Percentiles rank a stretch among this genome's conserved stretches.
Conservation (phyloP, 2,888 invertebrate genomes). For the Ctenicera cuprea region DNA sequence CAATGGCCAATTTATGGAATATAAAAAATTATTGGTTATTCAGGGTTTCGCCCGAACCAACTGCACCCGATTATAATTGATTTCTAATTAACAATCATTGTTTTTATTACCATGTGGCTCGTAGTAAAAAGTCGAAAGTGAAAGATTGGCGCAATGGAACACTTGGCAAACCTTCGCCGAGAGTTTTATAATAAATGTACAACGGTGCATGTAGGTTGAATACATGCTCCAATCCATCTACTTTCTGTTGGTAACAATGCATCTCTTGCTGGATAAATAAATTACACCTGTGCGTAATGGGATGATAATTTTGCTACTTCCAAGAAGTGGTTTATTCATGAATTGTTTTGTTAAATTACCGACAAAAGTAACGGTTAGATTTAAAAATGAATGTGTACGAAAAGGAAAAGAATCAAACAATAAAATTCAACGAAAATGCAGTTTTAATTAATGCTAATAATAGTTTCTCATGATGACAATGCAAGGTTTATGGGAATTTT, state of each 20-base stretch:
- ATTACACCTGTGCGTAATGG: neutral
- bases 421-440: no score
- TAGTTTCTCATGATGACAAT: no score
- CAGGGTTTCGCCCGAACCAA: neutral
- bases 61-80: neutral
- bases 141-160: constrained; percentile 32
- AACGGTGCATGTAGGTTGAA: constrained; percentile 14
- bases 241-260: constrained; percentile 28
- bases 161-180: constrained; percentile 36
- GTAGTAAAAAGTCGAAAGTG: constrained; percentile 20
- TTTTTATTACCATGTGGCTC: constrained; percentile 32
- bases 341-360: neutral
- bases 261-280: neutral
- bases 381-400: neutral
- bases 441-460: no score
- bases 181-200: constrained; percentile 8
- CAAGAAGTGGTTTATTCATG: neutral
- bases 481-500: no score
- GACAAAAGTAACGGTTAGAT: neutral
- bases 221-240: constrained; percentile 37
- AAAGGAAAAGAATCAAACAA: no score
- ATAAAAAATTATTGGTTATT: neutral
- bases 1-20: constrained; percentile 6
- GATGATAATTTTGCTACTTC: constrained; percentile 4
- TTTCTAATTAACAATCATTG: constrained; percentile 2